Base-by-base conservation (phyloP, 2,797 vertebrate genomes). In the Coendou prehensilis region DNA sequence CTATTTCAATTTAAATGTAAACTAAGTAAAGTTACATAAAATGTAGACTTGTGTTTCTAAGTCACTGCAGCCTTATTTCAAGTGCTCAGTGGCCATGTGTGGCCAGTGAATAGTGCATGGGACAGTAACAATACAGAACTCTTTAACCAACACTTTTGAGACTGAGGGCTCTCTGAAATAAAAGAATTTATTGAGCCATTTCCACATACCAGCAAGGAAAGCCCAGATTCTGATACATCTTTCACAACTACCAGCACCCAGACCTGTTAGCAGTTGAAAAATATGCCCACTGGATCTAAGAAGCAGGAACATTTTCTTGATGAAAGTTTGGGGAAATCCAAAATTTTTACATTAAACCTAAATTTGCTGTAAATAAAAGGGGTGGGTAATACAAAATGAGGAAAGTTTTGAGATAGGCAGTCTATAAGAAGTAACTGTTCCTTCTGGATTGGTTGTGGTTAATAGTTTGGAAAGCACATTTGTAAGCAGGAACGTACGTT, bases 1-100 rank as follows among this genome's bases (percentile, higher is more conserved):
- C 54, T 92, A 75, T 50, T 89, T 47, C 61, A 56, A 56, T 87
- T 90, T 90, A 87, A 91, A 67, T 75, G 20, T 57, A 87, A 81
- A 47, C 23, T 64, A 81, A 17, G 3, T 47, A 54, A 56, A 83
- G 17, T 59, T 78, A 52, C 57, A 33, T 64, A 30, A 83, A 86
- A 78, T 76, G 41, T 52, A 52, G 81, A 87, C 11, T 64, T 90
- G 23, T 87, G 22, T 57, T 79, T 54, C 23, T 75, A 7, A 78
- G 7, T 78, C 41, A 67, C 33, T 52, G 1, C 33, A 84, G 17
- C 9, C 9, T 6, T 56, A 56, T 86, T 64, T 93, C 33, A 85
- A 61, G 28, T 61, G 18, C 17, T 89, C 45, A 9, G 7, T 67
- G 84, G 30, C 47, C 23, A 84, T n/a, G 20, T 79, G 28, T 69